These are phyloP conservation scores for Leguminivora glycinivorella DNA, from an alignment of 1,140 invertebrate genomes.

Conservation along the genomic window DNA sequence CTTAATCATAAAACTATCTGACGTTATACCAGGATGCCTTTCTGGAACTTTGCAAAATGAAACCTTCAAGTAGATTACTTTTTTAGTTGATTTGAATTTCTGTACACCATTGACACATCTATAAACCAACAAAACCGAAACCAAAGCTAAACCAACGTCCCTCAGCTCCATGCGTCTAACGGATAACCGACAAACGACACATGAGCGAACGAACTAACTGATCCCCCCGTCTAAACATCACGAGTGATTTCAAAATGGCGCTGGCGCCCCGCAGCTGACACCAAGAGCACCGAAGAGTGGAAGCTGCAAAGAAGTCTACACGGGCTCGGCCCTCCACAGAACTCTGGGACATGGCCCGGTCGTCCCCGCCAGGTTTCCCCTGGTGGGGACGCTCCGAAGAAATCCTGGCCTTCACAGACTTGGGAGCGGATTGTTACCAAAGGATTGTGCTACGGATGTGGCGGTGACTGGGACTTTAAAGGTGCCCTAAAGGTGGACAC, in stretches of 20 bases:
- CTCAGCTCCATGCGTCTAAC: constrained; percentile 31
- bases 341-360: constrained; percentile 70
- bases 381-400: neutral
- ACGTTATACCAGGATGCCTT: no score
- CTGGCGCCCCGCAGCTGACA: constrained; percentile 71
- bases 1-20: no score
- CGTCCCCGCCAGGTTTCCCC: constrained; percentile 63
- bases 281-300: constrained; percentile 60
- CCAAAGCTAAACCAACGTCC: constrained; percentile 31
- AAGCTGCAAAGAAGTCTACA: constrained; percentile 65
- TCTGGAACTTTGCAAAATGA: no score
- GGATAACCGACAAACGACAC: constrained; percentile 31
- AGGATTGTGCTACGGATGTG: constrained; percentile 67
- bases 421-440: constrained; percentile 65
- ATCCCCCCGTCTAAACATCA: constrained; percentile 46
- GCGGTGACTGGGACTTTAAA: constrained; percentile 67
- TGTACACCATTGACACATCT: constrained; percentile 58
- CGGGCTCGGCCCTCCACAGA: constrained; percentile 47
- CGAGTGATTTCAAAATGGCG: constrained; percentile 76
- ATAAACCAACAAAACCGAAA: constrained; percentile 26
- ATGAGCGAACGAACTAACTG: constrained; percentile 33
- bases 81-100: neutral
- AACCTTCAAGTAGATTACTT: no score
- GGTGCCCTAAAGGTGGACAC: constrained; percentile 69
- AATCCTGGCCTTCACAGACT: constrained; percentile 20